Percentiles rank a stretch among this genome's conserved stretches.
These are phyloP conservation scores for Parasteatoda lunata DNA, from an alignment of 2,888 invertebrate genomes.

Conservation along the genomic window DNA sequence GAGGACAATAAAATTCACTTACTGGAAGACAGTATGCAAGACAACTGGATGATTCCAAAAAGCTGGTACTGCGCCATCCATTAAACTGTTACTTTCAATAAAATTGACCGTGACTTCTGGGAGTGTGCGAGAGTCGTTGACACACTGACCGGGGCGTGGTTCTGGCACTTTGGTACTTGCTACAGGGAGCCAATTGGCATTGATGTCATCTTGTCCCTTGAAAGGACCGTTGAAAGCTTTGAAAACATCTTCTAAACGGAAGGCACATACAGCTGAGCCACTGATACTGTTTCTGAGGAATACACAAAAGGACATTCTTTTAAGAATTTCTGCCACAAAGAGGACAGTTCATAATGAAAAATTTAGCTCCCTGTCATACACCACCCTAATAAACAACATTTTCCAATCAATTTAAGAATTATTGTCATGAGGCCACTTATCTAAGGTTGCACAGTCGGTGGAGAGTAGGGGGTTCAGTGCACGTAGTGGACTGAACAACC, in stretches of 20 bases:
- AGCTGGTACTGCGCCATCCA: constrained; percentile 94
- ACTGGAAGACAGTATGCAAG: constrained; percentile 69
- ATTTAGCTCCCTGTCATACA: too few relatives aligned
- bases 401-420: too few relatives aligned
- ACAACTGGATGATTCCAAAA: constrained; percentile 88
- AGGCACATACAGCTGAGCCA: constrained; percentile 96
- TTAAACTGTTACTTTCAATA: constrained; percentile 94
- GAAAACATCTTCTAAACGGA: constrained; percentile 88
- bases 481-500: too few relatives aligned
- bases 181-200: constrained; percentile 94
- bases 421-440: too few relatives aligned
- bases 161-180: constrained; percentile 89
- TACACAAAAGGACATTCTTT: background rate
- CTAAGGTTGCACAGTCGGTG: too few relatives aligned
- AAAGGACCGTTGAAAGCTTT: constrained; percentile 93
- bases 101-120: constrained; percentile 93
- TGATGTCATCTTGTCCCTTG: constrained; percentile 91
- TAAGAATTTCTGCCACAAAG: background rate
- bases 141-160: constrained; percentile 88
- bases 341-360: too few relatives aligned
- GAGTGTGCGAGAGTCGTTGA: constrained; percentile 89
- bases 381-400: too few relatives aligned
- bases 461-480: too few relatives aligned
- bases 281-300: constrained; percentile 84
- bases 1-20: background rate